phyloP scores from a whole-genome alignment of 2,113 vertebrate genomes.

The Chitala chitala region DNA sequence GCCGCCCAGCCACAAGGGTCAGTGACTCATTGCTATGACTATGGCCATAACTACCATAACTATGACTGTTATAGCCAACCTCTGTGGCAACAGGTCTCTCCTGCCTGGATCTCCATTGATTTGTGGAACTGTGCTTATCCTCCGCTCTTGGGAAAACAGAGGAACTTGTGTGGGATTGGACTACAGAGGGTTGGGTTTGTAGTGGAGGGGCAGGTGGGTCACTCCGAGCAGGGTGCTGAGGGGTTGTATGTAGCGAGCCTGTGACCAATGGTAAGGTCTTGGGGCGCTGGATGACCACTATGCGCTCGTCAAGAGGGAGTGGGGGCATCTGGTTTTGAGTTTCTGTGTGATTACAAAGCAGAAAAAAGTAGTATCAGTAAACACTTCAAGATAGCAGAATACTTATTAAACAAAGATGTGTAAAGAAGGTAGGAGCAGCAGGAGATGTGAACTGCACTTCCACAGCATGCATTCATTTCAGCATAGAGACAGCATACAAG shows the following conservation, averaged over 20 bases:
- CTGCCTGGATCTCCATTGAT: constrained; percentile 44
- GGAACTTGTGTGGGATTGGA: constrained; percentile 45
- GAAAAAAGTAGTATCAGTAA: background rate
- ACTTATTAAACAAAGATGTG: too few relatives aligned
- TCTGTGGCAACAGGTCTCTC: constrained; percentile 38
- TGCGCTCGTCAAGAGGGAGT: constrained; percentile 78
- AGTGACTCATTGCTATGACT: constrained; percentile 64
- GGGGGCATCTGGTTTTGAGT: constrained; percentile 75
- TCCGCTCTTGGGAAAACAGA: constrained; percentile 53
- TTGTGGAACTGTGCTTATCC: constrained; percentile 53
- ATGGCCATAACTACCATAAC: constrained; percentile 61
- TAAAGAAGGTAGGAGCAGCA: too few relatives aligned
- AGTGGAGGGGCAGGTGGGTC: constrained; percentile 33
- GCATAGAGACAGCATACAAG: constrained; percentile 45
- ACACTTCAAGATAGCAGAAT: background rate
- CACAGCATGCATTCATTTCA: too few relatives aligned
- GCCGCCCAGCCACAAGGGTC: constrained; percentile 57
- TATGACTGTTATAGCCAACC: constrained; percentile 42
- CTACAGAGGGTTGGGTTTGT: constrained; percentile 35
- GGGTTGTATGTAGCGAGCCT: constrained; percentile 56
- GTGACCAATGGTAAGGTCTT: constrained; percentile 61
- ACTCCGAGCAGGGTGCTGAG: constrained; percentile 32
- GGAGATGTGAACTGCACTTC: too few relatives aligned
- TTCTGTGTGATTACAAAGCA: constrained; percentile 1
- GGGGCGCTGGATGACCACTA: constrained; percentile 72